Evolutionary conservation across 2,888 invertebrate species (phyloP).

Genomic region (Diachrysia chrysitis): DNA sequence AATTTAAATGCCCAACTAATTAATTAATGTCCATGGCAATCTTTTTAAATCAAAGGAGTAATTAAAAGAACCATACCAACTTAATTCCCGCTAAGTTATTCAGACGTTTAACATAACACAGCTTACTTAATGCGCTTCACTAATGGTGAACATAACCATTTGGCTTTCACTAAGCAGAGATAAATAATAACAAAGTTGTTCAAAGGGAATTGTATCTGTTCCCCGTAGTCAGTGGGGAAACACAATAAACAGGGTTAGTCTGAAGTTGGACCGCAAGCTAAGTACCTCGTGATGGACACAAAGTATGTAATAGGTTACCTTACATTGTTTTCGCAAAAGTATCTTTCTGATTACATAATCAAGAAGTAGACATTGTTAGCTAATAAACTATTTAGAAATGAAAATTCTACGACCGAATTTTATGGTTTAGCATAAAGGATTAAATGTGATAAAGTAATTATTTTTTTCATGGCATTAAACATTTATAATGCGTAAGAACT

Average conservation of each 20-base stretch:
- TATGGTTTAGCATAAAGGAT: too few species aligned
- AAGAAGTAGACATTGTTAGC: too few species aligned
- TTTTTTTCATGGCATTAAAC: too few species aligned
- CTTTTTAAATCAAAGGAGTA: slow-evolving; percentile 18
- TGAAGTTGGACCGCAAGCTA: slow-evolving; percentile 29
- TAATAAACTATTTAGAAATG: too few species aligned
- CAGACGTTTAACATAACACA: slow-evolving; percentile 55
- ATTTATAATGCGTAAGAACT: not conserved
- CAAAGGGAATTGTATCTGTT: slow-evolving; percentile 63
- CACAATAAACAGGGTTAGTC: slow-evolving; percentile 63
- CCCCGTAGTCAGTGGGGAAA: slow-evolving; percentile 61
- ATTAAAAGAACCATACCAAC: slow-evolving; percentile 45
- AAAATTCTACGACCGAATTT: too few species aligned
- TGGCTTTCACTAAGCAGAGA: slow-evolving; percentile 56
- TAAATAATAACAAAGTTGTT: slow-evolving; percentile 64
- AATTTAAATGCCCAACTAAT: not conserved
- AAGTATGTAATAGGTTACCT: slow-evolving; percentile 15
- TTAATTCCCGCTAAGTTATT: slow-evolving; percentile 47
- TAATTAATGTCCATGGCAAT: not conserved
- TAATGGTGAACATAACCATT: slow-evolving; percentile 61
- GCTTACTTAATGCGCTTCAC: slow-evolving; percentile 52
- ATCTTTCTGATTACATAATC: not conserved
- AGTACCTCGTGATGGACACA: slow-evolving; percentile 22
- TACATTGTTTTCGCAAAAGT: not conserved
- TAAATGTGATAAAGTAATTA: too few species aligned